Evolutionary conservation across 2,113 vertebrate genomes (phyloP).

Genomic region (Pterocles orientalis): DNA sequence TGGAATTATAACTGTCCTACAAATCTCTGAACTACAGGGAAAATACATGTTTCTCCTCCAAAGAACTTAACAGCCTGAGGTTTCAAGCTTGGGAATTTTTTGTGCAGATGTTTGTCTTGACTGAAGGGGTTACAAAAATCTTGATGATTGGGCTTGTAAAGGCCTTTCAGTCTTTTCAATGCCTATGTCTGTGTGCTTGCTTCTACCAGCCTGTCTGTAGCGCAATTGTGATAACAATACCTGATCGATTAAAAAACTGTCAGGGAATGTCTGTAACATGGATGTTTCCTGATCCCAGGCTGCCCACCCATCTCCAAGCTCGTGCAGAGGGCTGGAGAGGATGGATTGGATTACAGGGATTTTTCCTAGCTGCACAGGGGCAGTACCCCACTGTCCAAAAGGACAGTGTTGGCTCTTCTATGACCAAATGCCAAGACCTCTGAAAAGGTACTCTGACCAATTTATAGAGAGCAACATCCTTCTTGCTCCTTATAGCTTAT

Average conservation of each 20-base stretch:
- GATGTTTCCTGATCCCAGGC: neutral
- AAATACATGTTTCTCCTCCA: neutral
- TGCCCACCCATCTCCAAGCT: neutral
- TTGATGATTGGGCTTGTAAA: neutral
- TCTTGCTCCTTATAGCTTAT: neutral
- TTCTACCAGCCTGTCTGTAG: neutral
- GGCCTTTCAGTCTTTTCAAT: neutral
- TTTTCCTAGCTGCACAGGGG: neutral
- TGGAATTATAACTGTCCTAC: slow-evolving; percentile 7
- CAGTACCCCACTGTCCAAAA: neutral
- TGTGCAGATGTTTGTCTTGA: slow-evolving; percentile 12
- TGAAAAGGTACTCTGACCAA: neutral
- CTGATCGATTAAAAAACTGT: neutral
- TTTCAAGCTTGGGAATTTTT: slow-evolving; percentile 4
- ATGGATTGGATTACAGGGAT: neutral
- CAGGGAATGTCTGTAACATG: no score
- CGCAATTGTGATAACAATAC: neutral
- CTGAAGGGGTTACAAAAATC: neutral
- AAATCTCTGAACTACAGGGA: neutral
- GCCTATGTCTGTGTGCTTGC: neutral
- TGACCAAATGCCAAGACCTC: neutral
- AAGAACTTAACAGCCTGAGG: slow-evolving; percentile 8
- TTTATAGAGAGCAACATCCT: neutral
- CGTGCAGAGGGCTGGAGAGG: neutral
- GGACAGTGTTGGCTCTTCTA: neutral